Evolutionary conservation across 2,888 invertebrate species (phyloP), one percentile per base, ranked within the genome.

Genomic region (Azorinus chamasolen): DNA sequence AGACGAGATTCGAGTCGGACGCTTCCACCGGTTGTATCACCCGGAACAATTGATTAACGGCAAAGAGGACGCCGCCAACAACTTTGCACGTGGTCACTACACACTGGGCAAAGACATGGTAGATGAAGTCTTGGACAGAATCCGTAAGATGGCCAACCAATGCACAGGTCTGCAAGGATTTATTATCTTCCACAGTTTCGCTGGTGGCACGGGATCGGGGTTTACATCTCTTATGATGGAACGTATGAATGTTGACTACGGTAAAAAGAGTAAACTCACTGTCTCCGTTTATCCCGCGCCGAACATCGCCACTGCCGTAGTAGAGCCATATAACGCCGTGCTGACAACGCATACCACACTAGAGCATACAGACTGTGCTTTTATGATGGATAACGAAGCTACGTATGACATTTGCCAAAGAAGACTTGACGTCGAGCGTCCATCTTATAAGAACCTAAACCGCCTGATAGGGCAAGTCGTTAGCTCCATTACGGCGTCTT

Each of bases 21-120:
- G 27, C 27, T 53, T 27, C 53, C 53, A 32, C 2, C 27, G n/a
- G 10, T n/a, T 53, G 10, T 53, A 27, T 32, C 53, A 53, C 53
- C 53, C 53, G 16, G 53, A 53, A 27, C 53, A 53, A n/a, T 32
- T 53, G 20, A 53, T 53, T 32, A 53, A 25, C 27, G 53, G 53
- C 27, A 53, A 53, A n/a, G 53, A 53, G 16, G 53, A 53, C 27
- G 53, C 53, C 25, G 53, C 53, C 5, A 53, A 53, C 22, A 53
- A 53, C 27, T 53, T 27, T 32, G 53, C 53, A 5, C 24, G 53
- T 1, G 53, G 53, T 12, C 53, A 53, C 22, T 53, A 53, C 53
- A 53, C 53, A 2, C n/a, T 53, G 16, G 53, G 53, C n/a, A 53
- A 53, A 18, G 53, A 53, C n/a, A 25, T 53, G 3, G 32, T 53